phyloP scores from a whole-genome alignment of 2,797 vertebrate species.

The Sardinella longiceps region DNA sequence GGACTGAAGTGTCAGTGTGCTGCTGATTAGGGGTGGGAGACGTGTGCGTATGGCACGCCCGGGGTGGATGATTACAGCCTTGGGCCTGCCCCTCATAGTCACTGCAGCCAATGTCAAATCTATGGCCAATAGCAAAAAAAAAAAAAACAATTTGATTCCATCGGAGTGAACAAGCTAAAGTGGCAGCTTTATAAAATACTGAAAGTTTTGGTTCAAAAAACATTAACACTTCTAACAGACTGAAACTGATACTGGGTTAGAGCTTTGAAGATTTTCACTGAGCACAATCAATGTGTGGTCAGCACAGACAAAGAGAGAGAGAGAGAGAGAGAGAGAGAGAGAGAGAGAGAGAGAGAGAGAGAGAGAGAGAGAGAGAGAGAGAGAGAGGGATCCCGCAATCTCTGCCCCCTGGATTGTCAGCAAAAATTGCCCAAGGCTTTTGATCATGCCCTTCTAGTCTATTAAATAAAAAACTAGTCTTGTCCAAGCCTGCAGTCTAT shows the following conservation, averaged over 20 bases:
- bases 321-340: background rate
- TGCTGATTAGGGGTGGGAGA: background rate
- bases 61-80: background rate
- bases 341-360: background rate
- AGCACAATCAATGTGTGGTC: background rate
- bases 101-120: background rate
- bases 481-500: background rate
- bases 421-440: background rate
- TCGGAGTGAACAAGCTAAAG: background rate
- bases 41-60: background rate
- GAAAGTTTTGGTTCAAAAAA: background rate
- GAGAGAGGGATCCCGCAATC: background rate
- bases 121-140: background rate
- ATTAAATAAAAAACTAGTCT: background rate
- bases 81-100: background rate
- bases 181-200: background rate
- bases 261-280: background rate
- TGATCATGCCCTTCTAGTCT: background rate
- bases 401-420: background rate
- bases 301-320: background rate
- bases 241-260: background rate
- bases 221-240: background rate
- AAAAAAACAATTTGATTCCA: no score
- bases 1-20: background rate
- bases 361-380: background rate